Evolutionary conservation across 2,113 vertebrate species (phyloP), one percentile per base, ranked within the genome.

Genomic region (Hippocampus zosterae): DNA sequence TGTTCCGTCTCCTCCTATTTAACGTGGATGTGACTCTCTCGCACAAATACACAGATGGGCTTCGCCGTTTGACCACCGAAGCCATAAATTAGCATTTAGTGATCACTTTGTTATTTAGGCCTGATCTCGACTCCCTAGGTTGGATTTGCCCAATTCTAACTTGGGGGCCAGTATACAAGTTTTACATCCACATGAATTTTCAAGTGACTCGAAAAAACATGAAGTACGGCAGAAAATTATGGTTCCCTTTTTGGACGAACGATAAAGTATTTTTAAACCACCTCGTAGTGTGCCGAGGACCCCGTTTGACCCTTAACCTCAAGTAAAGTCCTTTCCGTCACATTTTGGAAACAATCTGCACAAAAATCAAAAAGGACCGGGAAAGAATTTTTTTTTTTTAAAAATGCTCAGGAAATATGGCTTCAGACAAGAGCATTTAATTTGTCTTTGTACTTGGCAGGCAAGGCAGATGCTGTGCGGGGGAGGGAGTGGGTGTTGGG

Each of bases 1-100:
- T 71, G 65, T 70, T 5, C 40, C 57, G 69, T 73, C 77, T 70
- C 46, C 74, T 70, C 46, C 70, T 57, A 84, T 76, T 84, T 78
- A 33, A 37, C 63, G 56, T 40, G 23, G 33, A 72, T 44, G 23
- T 62, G 40, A 71, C 70, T 15, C 16, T 0, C 37, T 46, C 60
- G 55, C 62, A 68, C 67, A 48, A 27, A 25, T 55, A 70, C 67
- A 52, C 48, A 29, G 18, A 46, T 70, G 55, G 61, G 1, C 71
- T 74, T 41, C 19, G n/a, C n/a, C 13, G 53, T 68, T 73, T 66
- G 11, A 48, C 6, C n/a, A 53, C 7, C 6, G 15, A 33, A 1
- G 15, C 27, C 41, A 48, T 33, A 16, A 13, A 57, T 15, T 5
- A 23, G 25, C 23, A 44, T 41, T 11, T 64, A 2, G 21, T 64